Evolutionary conservation across 37 sponge, comb jelly and placozoan genomes (phyloP).

Genomic region (Tethya wilhelma): DNA sequence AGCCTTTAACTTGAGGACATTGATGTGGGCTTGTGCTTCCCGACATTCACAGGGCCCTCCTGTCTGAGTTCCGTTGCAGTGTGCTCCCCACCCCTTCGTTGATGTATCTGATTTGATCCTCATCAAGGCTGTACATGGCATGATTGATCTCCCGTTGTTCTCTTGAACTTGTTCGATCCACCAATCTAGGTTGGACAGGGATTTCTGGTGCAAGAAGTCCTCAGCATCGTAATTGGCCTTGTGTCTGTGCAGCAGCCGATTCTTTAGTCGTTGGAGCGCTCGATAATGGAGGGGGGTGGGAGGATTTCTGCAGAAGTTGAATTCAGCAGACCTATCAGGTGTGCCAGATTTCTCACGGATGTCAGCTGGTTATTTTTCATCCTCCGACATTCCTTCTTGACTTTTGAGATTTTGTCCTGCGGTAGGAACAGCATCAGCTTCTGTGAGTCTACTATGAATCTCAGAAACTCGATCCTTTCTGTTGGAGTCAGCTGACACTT

Average conservation of each 20-base stretch:
- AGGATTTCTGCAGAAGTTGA: constrained; percentile 13
- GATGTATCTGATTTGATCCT: constrained; percentile 23
- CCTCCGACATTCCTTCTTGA: background rate
- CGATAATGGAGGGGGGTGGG: constrained; percentile 30
- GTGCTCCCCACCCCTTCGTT: no score
- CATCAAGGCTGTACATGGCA: no score
- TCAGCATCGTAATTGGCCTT: background rate
- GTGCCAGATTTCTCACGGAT: constrained; percentile 8
- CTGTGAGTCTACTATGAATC: constrained; percentile 15
- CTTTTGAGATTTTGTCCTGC: background rate
- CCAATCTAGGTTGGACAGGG: constrained; percentile 1
- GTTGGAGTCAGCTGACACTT: constrained; percentile 1
- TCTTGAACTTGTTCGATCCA: background rate
- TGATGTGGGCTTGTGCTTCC: no score
- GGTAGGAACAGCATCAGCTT: constrained; percentile 20
- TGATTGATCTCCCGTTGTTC: constrained; percentile 17
- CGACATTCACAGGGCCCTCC: no score
- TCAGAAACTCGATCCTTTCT: constrained; percentile 30
- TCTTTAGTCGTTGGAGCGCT: background rate
- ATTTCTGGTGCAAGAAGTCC: background rate
- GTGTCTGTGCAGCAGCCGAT: background rate
- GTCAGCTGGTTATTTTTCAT: background rate
- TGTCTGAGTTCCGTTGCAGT: no score
- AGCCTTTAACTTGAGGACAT: constrained; percentile 34
- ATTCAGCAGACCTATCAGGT: background rate